phyloP scores from a whole-genome alignment of 2,888 invertebrate genomes.

The Agrilus biguttatus region DNA sequence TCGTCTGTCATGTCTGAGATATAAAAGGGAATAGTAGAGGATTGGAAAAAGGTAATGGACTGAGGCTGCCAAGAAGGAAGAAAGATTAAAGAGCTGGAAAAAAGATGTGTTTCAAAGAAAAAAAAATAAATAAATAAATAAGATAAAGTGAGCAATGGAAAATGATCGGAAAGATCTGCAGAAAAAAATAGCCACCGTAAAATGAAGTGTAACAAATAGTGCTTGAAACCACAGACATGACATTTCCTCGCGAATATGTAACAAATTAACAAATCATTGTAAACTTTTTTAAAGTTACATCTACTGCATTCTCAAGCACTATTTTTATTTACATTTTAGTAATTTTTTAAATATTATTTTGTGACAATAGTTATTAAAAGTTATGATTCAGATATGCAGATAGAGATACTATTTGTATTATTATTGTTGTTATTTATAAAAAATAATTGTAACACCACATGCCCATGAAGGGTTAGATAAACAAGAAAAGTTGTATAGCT shows the following conservation, averaged over 20 bases:
- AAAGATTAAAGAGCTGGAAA: slow-evolving; percentile 8
- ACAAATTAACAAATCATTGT: slow-evolving; percentile 2
- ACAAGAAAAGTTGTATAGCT: too few species aligned
- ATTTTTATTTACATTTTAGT: slow-evolving; percentile 11
- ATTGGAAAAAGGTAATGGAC: slow-evolving; percentile 8
- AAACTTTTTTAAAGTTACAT: neutral
- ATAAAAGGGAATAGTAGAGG: slow-evolving; percentile 6
- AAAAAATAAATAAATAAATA: too few species aligned
- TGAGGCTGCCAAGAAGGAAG: slow-evolving; percentile 5
- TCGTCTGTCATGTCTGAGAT: slow-evolving; percentile 21
- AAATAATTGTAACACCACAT: too few species aligned
- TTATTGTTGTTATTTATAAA: too few species aligned
- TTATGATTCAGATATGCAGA: too few species aligned
- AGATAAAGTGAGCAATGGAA: neutral
- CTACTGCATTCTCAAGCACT: slow-evolving; percentile 17
- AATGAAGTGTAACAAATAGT: slow-evolving; percentile 12
- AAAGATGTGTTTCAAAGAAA: neutral
- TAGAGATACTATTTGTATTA: too few species aligned
- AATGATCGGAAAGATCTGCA: neutral
- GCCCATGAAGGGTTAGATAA: too few species aligned
- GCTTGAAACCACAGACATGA: slow-evolving; percentile 26
- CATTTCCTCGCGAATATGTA: slow-evolving; percentile 11
- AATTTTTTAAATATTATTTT: neutral
- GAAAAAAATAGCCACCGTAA: neutral
- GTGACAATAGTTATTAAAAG: neutral